Evolutionary conservation across 2,888 invertebrate species (phyloP), one percentile per base, ranked within the genome.

Genomic region (Drosophila kambysellisi): DNA sequence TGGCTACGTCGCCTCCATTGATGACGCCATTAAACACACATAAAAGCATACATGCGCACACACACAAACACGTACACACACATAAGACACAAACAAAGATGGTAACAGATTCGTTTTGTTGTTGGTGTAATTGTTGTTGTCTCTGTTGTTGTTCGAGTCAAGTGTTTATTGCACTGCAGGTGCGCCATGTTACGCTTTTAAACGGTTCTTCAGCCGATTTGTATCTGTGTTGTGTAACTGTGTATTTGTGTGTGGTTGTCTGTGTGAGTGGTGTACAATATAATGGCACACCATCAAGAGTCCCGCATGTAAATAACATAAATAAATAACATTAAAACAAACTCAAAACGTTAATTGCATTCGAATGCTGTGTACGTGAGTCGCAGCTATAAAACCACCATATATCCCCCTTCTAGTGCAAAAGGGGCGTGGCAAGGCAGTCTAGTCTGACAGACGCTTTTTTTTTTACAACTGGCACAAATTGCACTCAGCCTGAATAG

Each of bases 91-190:
- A 78, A 72, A 65, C 54, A 73, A 59, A 78, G 72, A 78, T 78
- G 78, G 67, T 50, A 52, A 41, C 64, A 64, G 30, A 61, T 51
- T 33, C 9, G 29, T 50, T 58, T 65, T 51, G 59, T 66, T 56
- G n/a, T 51, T 70, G 25, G n/a, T 58, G 41, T 61, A 20, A 20
- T 20, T 46, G 46, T 46, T 39, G 17, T 39, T 69, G 11, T 30
- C 63, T 25, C 12, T 62, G 59, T 17, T 54, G 57, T 50, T 52
- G 76, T 61, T 46, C 32, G 43, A 75, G 61, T 70, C 81, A 79
- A 80, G 80, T 80, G 80, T 82, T 80, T 80, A 80, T 82, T 69
- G 80, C 79, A 83, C 62, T 89, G 87, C 89, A 83, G 83, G 74
- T 75, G 72, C 70, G 82, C 56, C 72, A 76, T 65, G 81, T 72